Percentiles rank a stretch among this genome's conserved stretches.
phyloP scores from a whole-genome alignment of 2,888 invertebrate genomes.

The Willowsia nigromaculata region DNA sequence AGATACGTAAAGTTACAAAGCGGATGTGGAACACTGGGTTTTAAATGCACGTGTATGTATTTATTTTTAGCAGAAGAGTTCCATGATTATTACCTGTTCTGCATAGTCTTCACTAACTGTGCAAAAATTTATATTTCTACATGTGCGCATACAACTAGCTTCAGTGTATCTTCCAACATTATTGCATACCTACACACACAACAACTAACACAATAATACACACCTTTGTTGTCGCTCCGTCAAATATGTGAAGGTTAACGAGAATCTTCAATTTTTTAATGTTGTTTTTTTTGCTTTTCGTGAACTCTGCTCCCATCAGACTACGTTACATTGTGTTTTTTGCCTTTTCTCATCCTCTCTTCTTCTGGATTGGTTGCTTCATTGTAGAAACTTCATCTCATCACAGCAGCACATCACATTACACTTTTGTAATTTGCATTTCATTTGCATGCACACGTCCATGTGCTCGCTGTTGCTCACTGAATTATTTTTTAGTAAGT shows the following conservation, averaged over 20 bases:
- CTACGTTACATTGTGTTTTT: background rate
- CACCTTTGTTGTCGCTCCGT: constrained; percentile 65
- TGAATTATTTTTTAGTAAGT: background rate
- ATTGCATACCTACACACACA: background rate
- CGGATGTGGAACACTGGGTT: background rate
- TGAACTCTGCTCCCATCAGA: background rate
- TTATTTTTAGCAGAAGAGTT: background rate
- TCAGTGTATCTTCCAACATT: background rate
- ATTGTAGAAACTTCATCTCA: background rate
- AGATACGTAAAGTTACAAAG: background rate
- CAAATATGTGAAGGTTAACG: constrained; percentile 67
- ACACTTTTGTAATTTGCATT: background rate
- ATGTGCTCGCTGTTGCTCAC: background rate
- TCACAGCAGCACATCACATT: background rate
- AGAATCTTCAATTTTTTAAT: constrained; percentile 50
- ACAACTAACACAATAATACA: background rate
- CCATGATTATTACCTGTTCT: background rate
- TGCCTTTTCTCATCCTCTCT: background rate
- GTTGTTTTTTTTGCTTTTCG: background rate
- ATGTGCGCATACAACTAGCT: background rate
- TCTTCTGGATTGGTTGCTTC: background rate
- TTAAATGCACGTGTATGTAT: background rate
- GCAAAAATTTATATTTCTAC: no score
- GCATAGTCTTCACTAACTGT: no score
- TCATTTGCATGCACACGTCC: background rate